Evolutionary conservation across 2,888 invertebrate species (phyloP).

Genomic region (Campoplex capitator): DNA sequence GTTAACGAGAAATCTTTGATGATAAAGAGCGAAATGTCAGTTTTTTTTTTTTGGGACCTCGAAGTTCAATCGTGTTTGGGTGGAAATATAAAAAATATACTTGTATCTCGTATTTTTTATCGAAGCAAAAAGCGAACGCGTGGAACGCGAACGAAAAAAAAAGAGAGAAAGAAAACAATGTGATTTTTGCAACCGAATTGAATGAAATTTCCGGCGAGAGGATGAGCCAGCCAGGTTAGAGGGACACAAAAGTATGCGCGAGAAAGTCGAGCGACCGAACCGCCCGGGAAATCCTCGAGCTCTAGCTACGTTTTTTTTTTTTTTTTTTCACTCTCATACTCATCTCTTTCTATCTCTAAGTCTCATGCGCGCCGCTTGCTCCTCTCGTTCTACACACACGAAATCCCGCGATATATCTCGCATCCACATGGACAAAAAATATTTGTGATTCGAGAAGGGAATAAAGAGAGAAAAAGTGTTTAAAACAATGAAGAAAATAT

Average conservation of each 20-base stretch:
- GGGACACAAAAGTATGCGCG: conserved; percentile 34
- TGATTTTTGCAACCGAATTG: conserved; percentile 27
- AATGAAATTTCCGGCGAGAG: conserved; percentile 23
- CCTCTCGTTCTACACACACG: background rate
- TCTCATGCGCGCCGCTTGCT: conserved; percentile 25
- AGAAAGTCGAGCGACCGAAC: conserved; percentile 45
- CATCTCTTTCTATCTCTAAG: conserved; percentile 9
- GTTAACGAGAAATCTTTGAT: conserved; percentile 42
- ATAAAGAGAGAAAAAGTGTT: conserved; percentile 8
- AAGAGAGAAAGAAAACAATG: conserved; percentile 5
- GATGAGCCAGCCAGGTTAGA: background rate
- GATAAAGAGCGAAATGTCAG: background rate
- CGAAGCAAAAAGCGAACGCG: background rate
- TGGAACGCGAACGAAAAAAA: background rate
- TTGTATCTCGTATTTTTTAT: background rate
- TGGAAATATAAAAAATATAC: background rate
- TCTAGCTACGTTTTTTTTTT: conserved; percentile 35
- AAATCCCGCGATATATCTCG: background rate
- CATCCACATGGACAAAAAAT: conserved; percentile 36
- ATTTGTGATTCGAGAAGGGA: conserved; percentile 15
- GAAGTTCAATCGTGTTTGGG: background rate
- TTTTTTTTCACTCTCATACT: conserved; percentile 27
- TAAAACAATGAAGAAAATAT: conserved; percentile 33
- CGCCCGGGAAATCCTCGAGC: conserved; percentile 55
- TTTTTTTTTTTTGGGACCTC: background rate